Evolutionary conservation across 2,113 vertebrate species (phyloP).

Genomic region (Chloroceryle aenea): DNA sequence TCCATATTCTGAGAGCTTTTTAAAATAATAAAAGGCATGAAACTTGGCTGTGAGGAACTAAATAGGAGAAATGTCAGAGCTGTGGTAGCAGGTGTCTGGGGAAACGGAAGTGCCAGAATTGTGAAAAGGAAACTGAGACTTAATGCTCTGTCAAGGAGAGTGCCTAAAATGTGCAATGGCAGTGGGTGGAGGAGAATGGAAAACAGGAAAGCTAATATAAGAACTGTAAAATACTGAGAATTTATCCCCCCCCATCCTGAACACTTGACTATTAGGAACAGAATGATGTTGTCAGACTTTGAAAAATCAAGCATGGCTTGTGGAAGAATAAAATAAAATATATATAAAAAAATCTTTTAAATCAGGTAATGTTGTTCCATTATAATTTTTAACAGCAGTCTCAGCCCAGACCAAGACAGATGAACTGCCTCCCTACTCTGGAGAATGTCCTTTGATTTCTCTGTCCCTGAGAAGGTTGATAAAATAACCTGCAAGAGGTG

Average conservation of each 20-base stretch:
- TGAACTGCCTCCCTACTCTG: not conserved
- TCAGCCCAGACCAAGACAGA: not conserved
- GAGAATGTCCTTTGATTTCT: not conserved
- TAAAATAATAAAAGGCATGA: constrained; percentile 49
- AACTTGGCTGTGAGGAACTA: constrained; percentile 51
- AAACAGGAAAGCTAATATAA: not conserved
- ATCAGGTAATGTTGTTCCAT: not conserved
- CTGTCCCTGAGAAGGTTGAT: not conserved
- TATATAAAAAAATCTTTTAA: not conserved
- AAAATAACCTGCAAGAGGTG: not conserved
- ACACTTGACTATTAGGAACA: not conserved
- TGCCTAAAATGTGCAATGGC: not conserved
- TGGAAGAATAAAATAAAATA: not conserved
- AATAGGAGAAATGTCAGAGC: constrained; percentile 53
- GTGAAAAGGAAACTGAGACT: constrained; percentile 17
- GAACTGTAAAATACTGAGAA: not conserved
- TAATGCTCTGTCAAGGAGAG: constrained; percentile 9
- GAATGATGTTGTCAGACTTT: not conserved
- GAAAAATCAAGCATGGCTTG: not conserved
- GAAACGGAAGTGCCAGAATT: constrained; percentile 3
- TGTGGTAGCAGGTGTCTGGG: constrained; percentile 57
- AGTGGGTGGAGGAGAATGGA: not conserved
- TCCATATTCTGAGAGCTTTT: not conserved
- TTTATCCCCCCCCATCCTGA: not conserved
- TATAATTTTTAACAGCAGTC: not conserved